Percentiles rank a stretch among this genome's conserved stretches.
phyloP scores from a whole-genome alignment of 2,888 invertebrate genomes.

The Elegia similella region DNA sequence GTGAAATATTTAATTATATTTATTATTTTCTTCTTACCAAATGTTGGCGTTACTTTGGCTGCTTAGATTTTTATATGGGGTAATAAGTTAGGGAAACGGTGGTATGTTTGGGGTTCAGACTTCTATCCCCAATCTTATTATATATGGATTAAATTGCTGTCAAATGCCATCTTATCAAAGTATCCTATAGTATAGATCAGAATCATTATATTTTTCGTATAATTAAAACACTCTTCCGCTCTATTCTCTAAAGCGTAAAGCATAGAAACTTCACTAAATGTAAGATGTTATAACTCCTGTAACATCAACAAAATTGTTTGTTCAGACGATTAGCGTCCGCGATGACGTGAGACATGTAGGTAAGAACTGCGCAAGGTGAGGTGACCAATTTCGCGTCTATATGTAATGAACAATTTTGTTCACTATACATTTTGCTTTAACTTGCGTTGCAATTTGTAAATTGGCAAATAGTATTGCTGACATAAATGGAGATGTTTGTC shows the following conservation, averaged over 20 bases:
- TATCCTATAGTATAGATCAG: no score
- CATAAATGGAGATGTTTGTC: conserved; percentile 17
- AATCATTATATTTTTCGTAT: neutral
- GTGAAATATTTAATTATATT: no score
- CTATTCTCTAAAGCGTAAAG: neutral
- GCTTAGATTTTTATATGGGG: no score
- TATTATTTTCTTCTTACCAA: no score
- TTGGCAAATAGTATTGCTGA: neutral
- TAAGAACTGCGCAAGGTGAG: conserved; percentile 55
- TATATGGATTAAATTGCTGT: no score
- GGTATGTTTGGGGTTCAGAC: no score
- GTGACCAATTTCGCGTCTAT: conserved; percentile 50
- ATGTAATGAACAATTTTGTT: conserved; percentile 40
- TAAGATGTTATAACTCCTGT: conserved; percentile 2
- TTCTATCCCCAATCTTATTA: no score
- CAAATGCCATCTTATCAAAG: no score
- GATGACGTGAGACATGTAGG: conserved; percentile 56
- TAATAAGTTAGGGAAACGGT: no score
- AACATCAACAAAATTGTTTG: conserved; percentile 46
- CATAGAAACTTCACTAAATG: neutral
- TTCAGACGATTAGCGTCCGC: conserved; percentile 53
- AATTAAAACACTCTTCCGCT: neutral
- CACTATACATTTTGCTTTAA: neutral
- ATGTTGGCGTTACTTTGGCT: no score
- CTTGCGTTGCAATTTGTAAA: neutral